A percentile compares a stretch with the other conserved stretches of the same genome.
phyloP scores from a whole-genome alignment of 2,888 invertebrate species.

The Rhogogaster chlorosoma region DNA sequence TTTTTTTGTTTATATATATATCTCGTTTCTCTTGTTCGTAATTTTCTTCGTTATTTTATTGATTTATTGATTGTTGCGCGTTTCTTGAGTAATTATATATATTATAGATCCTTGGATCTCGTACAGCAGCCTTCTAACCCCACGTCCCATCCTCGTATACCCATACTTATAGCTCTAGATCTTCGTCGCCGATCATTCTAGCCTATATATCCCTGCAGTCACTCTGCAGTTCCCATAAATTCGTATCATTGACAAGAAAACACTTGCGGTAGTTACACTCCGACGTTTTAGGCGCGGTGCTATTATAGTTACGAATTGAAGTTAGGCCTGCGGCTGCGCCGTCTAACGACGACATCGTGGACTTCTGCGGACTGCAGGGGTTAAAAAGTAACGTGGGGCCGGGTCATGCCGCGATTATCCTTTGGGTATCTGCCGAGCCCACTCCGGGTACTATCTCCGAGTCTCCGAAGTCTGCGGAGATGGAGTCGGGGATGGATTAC shows the following conservation, averaged over 20 bases:
- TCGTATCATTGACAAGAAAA: not conserved
- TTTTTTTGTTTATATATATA: slow-evolving; percentile 47
- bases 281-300: not conserved
- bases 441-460: slow-evolving; percentile 24
- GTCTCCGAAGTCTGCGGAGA: slow-evolving; percentile 41
- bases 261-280: not conserved
- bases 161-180: not conserved
- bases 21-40: slow-evolving; percentile 53
- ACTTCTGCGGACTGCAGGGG: not conserved
- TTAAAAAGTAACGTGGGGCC: slow-evolving; percentile 28
- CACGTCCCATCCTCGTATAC: not conserved
- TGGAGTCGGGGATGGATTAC: slow-evolving; percentile 50
- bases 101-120: slow-evolving; percentile 22
- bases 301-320: not conserved
- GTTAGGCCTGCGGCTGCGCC: not conserved
- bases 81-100: slow-evolving; percentile 42
- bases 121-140: slow-evolving; percentile 18
- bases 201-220: not conserved
- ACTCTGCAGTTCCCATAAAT: not conserved
- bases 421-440: not conserved
- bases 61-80: slow-evolving; percentile 50
- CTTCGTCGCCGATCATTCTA: not conserved
- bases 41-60: slow-evolving; percentile 33
- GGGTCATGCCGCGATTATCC: slow-evolving; percentile 46
- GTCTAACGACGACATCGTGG: not conserved